Conservation (phyloP, 2,888 invertebrate genomes). For the Chrysina gloriosa region DNA sequence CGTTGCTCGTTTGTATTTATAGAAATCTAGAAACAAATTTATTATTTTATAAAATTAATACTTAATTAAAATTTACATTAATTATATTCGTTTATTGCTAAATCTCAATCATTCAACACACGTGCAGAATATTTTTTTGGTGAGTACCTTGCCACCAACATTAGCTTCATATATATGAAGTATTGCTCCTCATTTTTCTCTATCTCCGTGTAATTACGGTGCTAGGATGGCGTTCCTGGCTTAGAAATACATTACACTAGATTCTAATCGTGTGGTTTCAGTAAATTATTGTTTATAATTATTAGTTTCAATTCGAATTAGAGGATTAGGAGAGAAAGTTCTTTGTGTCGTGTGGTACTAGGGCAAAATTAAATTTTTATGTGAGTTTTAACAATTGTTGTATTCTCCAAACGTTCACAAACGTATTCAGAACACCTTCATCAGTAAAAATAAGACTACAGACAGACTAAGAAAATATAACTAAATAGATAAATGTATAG, state of each 20-base stretch:
- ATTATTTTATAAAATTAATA: neutral
- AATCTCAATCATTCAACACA: neutral
- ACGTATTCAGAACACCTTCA: too few species aligned
- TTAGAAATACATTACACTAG: constrained; percentile 23
- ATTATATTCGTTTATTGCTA: neutral
- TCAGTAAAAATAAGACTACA: too few species aligned
- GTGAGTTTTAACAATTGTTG: too few species aligned
- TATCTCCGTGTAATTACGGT: constrained; percentile 4
- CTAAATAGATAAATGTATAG: too few species aligned
- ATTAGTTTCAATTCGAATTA: constrained; percentile 34
- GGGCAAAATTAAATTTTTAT: too few species aligned
- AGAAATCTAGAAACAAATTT: neutral
- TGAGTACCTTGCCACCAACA: neutral
- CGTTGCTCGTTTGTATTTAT: too few species aligned
- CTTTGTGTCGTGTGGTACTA: neutral
- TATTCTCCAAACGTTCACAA: too few species aligned
- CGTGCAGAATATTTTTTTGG: too few species aligned
- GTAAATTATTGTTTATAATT: constrained; percentile 40
- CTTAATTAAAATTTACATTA: too few species aligned
- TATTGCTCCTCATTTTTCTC: constrained; percentile 5
- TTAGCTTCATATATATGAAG: constrained; percentile 1
- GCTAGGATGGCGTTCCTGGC: neutral
- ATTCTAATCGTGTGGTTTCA: constrained; percentile 13
- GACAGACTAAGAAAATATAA: too few species aligned
- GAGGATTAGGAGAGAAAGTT: constrained; percentile 26